Percentiles rank a stretch among this genome's conserved stretches.
These are phyloP conservation scores for Furcifer pardalis DNA, from an alignment of 2,797 vertebrate genomes.

Conservation along the genomic window DNA sequence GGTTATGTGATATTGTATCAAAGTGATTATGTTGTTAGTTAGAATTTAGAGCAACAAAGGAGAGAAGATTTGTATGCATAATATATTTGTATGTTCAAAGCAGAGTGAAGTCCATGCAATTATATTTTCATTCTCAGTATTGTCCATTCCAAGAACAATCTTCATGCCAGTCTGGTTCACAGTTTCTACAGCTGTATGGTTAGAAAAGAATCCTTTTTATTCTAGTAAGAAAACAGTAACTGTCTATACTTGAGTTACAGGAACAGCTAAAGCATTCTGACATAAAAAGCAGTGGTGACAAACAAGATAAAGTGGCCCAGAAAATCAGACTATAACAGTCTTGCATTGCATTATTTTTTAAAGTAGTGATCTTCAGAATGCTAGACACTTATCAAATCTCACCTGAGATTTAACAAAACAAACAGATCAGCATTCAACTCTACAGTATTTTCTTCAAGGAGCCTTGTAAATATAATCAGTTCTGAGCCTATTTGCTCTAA, in stretches of 20 bases:
- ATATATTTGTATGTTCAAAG: too few relatives aligned
- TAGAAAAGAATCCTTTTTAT: not conserved
- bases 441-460: not conserved
- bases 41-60: not conserved
- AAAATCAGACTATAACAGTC: not conserved
- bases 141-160: not conserved
- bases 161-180: not conserved
- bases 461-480: constrained; percentile 8
- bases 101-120: not conserved
- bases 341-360: not conserved
- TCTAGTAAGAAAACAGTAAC: not conserved
- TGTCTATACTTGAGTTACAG: not conserved
- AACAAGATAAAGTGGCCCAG: not conserved
- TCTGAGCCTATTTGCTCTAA: constrained; percentile 19
- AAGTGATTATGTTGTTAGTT: not conserved
- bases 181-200: not conserved
- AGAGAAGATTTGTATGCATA: not conserved
- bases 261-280: not conserved
- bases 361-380: not conserved
- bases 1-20: not conserved
- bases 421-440: not conserved
- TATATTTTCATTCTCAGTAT: not conserved
- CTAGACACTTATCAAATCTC: not conserved
- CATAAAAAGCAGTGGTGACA: not conserved
- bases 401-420: too few relatives aligned